A percentile compares a stretch with the other conserved stretches of the same genome.
phyloP scores from a whole-genome alignment of 2,888 invertebrate species.

The Pyrrhia umbra region DNA sequence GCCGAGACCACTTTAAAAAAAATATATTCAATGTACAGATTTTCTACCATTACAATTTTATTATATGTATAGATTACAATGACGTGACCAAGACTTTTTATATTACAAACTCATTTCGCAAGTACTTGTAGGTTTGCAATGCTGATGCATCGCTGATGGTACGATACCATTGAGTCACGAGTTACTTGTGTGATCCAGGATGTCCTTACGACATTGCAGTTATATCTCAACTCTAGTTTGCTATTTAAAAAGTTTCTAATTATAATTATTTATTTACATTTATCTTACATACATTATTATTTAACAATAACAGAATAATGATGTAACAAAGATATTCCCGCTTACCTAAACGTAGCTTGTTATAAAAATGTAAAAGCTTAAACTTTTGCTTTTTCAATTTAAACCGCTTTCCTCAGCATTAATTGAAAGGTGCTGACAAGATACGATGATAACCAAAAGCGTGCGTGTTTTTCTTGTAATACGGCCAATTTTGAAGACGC shows the following conservation, averaged over 20 bases:
- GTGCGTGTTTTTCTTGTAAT: slow-evolving; percentile 84
- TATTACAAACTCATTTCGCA: slow-evolving; percentile 69
- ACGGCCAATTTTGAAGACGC: slow-evolving; percentile 74
- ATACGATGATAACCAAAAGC: slow-evolving; percentile 79
- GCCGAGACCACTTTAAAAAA: no score
- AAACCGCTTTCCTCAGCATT: slow-evolving; percentile 72
- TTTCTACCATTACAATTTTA: no score
- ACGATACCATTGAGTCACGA: slow-evolving; percentile 61
- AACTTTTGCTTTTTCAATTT: slow-evolving; percentile 70
- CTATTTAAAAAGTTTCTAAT: neutral
- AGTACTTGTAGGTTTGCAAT: slow-evolving; percentile 62
- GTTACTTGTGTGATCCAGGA: slow-evolving; percentile 56
- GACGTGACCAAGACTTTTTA: slow-evolving; percentile 73
- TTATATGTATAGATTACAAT: no score
- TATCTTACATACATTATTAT: neutral
- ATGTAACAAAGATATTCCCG: slow-evolving; percentile 7
- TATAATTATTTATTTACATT: neutral
- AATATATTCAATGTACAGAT: no score
- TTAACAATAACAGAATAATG: slow-evolving; percentile 3
- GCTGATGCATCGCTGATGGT: slow-evolving; percentile 61
- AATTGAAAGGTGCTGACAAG: slow-evolving; percentile 82
- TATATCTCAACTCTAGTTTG: slow-evolving; percentile 16
- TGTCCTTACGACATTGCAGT: slow-evolving; percentile 30
- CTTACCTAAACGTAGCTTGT: slow-evolving; percentile 28
- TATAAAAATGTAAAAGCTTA: slow-evolving; percentile 58